Conservation (phyloP, 2,113 vertebrate genomes). For the Sula dactylatra region DNA sequence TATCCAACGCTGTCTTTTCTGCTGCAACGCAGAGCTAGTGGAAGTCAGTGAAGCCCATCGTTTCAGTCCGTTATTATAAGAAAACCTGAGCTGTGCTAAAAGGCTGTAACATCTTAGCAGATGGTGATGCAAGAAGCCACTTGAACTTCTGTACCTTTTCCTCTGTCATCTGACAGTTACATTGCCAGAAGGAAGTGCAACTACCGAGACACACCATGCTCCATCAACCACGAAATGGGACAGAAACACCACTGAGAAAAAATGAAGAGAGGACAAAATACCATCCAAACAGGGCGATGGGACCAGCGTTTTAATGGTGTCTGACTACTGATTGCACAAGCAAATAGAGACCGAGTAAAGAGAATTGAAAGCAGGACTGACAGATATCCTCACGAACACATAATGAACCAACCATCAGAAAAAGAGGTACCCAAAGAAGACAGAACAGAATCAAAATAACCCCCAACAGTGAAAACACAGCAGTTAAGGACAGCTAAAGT, state of each 20-base stretch:
- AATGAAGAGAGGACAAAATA: neutral
- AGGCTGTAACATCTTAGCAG: neutral
- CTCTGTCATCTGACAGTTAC: neutral
- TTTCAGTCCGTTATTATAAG: neutral
- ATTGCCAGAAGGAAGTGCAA: neutral
- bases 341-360: neutral
- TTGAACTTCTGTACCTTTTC: constrained; percentile 22
- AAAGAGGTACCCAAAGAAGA: neutral
- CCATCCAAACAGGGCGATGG: neutral
- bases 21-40: neutral
- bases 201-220: neutral
- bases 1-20: neutral
- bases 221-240: neutral
- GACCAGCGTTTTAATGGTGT: neutral
- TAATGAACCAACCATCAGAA: neutral
- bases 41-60: neutral
- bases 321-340: neutral
- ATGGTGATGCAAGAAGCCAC: constrained; percentile 16
- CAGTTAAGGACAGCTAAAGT: neutral
- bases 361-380: neutral
- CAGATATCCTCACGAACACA: neutral
- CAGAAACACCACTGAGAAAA: neutral
- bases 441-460: neutral
- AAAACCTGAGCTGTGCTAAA: neutral
- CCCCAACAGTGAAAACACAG: neutral